These are phyloP conservation scores for Callipepla californica DNA, from an alignment of 2,113 vertebrate genomes.

Conservation along the genomic window DNA sequence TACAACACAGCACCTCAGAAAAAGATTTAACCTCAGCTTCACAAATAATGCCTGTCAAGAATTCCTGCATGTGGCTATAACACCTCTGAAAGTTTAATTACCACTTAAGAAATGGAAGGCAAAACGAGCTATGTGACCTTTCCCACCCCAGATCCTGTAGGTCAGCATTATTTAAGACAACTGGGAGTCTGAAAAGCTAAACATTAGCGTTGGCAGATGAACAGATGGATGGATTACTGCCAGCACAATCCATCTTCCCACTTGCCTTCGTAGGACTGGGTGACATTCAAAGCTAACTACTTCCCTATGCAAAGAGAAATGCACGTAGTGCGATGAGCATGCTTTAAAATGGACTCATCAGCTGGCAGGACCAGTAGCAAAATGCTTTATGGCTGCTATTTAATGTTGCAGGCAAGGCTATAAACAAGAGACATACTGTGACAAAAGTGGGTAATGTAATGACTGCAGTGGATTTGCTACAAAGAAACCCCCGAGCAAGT, in stretches of 20 bases:
- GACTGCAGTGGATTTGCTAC: constrained; percentile 15
- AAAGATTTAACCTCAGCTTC: constrained; percentile 7
- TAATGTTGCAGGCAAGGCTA: not conserved
- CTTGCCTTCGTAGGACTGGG: constrained; percentile 31
- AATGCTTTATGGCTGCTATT: constrained; percentile 31
- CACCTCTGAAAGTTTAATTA: constrained; percentile 60
- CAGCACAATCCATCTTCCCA: constrained; percentile 66
- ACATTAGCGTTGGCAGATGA: constrained; percentile 68
- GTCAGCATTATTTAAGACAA: constrained; percentile 74
- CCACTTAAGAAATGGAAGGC: constrained; percentile 46
- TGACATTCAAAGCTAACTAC: constrained; percentile 66
- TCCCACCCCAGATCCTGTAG: constrained; percentile 61
- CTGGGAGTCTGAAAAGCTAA: constrained; percentile 51
- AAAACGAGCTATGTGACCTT: constrained; percentile 64
- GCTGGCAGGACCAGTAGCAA: constrained; percentile 18
- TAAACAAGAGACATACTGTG: constrained; percentile 13
- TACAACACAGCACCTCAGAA: not conserved
- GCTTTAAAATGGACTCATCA: constrained; percentile 45
- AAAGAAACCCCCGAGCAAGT: not conserved
- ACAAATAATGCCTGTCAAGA: not conserved
- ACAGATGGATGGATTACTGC: constrained; percentile 69
- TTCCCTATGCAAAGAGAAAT: constrained; percentile 43
- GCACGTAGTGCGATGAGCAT: not conserved
- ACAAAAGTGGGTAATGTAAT: constrained; percentile 1
- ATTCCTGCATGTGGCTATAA: not conserved